Percentiles rank a stretch among this genome's conserved stretches.
phyloP scores from a whole-genome alignment of 2,797 vertebrate species.

The Alcedo quadribrachys region DNA sequence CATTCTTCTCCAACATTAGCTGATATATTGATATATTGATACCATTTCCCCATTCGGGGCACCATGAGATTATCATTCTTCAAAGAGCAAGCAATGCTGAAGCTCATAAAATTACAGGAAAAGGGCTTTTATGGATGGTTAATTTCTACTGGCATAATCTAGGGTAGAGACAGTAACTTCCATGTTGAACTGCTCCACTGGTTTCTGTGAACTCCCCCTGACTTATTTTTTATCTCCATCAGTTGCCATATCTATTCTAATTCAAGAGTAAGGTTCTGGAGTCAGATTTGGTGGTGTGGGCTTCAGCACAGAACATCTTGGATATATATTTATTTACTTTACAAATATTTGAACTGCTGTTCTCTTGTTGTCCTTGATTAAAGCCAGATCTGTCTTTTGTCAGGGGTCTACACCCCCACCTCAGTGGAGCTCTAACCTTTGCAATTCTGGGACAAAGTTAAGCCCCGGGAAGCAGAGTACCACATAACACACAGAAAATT shows the following conservation, averaged over 20 bases:
- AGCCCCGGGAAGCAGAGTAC: background rate
- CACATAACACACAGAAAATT: background rate
- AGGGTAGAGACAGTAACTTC: background rate
- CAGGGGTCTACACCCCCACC: background rate
- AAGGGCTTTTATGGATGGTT: background rate
- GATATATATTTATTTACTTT: background rate
- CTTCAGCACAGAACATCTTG: background rate
- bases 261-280: background rate
- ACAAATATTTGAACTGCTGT: background rate
- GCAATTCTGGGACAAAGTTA: background rate
- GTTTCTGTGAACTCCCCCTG: background rate
- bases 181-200: background rate
- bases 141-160: background rate
- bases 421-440: background rate
- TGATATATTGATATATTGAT: background rate
- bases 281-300: background rate
- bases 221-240: background rate
- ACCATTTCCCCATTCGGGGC: background rate
- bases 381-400: background rate
- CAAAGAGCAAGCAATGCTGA: background rate
- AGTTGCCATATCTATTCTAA: background rate
- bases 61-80: background rate
- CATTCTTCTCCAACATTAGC: background rate
- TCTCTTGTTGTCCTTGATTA: background rate
- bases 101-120: background rate